These are phyloP conservation scores for Porphyrio hochstetteri DNA, from an alignment of 2,113 vertebrate genomes.

Conservation along the genomic window DNA sequence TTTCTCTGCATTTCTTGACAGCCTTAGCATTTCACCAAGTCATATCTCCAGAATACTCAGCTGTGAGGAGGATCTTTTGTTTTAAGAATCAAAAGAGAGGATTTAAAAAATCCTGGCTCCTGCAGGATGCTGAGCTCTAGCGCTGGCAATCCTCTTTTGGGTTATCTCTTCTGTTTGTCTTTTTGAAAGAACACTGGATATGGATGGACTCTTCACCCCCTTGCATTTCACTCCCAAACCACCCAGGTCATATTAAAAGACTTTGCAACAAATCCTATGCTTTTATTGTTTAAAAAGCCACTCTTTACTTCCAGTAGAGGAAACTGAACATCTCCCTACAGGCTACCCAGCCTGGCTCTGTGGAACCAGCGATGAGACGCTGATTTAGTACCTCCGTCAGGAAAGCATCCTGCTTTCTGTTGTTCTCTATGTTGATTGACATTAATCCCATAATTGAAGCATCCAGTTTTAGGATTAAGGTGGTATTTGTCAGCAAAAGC, in stretches of 20 bases:
- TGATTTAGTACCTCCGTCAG: neutral
- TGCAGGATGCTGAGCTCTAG: neutral
- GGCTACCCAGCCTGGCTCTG: neutral
- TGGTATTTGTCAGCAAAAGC: slow-evolving; percentile 53
- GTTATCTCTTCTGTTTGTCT: neutral
- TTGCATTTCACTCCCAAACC: neutral
- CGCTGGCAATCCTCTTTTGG: neutral
- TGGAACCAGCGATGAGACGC: neutral
- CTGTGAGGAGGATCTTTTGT: neutral
- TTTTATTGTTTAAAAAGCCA: neutral
- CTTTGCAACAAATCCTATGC: neutral
- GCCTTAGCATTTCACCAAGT: neutral
- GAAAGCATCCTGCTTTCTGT: slow-evolving; percentile 3
- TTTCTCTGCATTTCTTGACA: neutral
- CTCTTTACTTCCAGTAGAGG: neutral
- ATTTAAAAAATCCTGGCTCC: neutral
- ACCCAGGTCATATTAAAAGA: neutral
- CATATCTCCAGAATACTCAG: neutral
- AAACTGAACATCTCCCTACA: neutral
- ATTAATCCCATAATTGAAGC: slow-evolving; percentile 66
- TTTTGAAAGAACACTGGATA: neutral
- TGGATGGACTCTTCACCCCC: fast-evolving
- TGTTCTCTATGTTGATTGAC: neutral
- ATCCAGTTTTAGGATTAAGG: slow-evolving; percentile 38
- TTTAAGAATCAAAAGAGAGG: neutral